phyloP scores from a whole-genome alignment of 2,888 invertebrate species.

The Caenorhabditis virilis region DNA sequence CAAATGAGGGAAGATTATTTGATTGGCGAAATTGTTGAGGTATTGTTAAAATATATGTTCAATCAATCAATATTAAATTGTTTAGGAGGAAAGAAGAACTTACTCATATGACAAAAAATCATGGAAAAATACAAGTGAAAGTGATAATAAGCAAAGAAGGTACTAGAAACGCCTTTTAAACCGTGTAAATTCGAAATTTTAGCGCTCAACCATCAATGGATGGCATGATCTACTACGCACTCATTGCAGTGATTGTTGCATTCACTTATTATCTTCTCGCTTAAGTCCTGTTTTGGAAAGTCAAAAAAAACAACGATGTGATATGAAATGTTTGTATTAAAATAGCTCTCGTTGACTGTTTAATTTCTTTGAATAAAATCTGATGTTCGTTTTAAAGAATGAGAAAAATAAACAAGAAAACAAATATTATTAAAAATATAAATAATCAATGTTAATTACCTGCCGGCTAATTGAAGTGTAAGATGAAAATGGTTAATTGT shows the following conservation, averaged over 20 bases:
- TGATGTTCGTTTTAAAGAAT: no score
- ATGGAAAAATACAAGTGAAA: slow-evolving; percentile 26
- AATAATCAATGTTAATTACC: no score
- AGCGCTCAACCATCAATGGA: slow-evolving; percentile 21
- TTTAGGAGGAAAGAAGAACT: slow-evolving; percentile 56
- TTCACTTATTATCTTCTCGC: slow-evolving; percentile 65
- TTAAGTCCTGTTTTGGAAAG: no score
- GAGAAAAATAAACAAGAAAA: no score
- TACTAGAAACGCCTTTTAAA: neutral
- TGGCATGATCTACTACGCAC: slow-evolving; percentile 36
- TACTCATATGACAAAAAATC: slow-evolving; percentile 66
- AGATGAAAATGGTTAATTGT: no score
- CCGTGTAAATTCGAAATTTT: slow-evolving; percentile 3
- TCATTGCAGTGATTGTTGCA: slow-evolving; percentile 57
- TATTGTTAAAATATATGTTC: no score
- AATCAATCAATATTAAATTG: slow-evolving; percentile 4
- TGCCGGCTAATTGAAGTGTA: no score
- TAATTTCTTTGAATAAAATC: no score
- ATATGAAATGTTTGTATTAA: no score
- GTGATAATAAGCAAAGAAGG: slow-evolving; percentile 48
- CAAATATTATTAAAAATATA: no score
- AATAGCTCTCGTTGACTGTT: no score
- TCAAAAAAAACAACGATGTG: no score
- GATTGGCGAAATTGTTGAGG: slow-evolving; percentile 60
- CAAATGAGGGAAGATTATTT: slow-evolving; percentile 65